phyloP scores from a whole-genome alignment of 2,797 vertebrate species.

The Neomorphus geoffroyi region DNA sequence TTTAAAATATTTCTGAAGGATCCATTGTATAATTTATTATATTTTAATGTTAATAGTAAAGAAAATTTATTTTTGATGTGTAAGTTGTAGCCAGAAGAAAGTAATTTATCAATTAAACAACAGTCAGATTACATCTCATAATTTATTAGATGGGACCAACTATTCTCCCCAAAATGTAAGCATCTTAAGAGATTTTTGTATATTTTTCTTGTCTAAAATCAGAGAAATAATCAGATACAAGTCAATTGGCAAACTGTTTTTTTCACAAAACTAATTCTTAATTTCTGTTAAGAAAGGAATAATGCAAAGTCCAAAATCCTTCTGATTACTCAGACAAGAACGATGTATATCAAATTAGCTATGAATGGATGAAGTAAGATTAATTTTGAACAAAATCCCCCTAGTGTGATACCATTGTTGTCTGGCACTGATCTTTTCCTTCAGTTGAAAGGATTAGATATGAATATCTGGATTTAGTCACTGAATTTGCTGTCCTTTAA shows the following conservation, averaged over 20 bases:
- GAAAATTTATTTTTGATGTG: neutral
- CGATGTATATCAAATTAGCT: neutral
- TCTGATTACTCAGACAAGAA: neutral
- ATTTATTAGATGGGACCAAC: neutral
- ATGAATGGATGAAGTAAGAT: neutral
- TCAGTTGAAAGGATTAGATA: neutral
- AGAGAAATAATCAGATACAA: neutral
- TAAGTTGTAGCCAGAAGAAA: neutral
- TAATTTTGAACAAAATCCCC: neutral
- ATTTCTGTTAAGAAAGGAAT: neutral
- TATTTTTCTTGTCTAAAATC: constrained; percentile 6
- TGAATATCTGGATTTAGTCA: neutral
- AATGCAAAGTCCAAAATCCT: neutral
- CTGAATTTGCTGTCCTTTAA: neutral
- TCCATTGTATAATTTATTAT: neutral
- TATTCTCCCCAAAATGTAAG: neutral
- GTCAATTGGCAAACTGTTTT: neutral
- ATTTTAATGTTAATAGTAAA: neutral
- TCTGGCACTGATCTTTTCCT: neutral
- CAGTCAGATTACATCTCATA: neutral
- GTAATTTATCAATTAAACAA: neutral
- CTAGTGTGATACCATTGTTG: neutral
- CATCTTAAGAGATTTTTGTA: neutral
- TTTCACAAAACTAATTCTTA: neutral
- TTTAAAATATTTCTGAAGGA: neutral